phyloP scores from a whole-genome alignment of 2,888 invertebrate genomes.

The Tyria jacobaeae region DNA sequence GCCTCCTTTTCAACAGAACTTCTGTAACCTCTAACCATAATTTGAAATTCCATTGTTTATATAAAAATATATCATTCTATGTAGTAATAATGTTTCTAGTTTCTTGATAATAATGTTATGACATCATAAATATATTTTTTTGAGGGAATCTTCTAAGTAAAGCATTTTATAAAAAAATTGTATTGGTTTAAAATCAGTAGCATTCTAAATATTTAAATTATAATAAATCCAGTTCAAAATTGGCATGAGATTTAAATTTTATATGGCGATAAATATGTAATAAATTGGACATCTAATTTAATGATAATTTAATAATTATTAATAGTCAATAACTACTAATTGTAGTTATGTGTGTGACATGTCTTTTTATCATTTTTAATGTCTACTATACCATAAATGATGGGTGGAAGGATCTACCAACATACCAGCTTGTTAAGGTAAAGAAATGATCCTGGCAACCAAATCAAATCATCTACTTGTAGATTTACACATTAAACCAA shows the following conservation, averaged over 20 bases:
- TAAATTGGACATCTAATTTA: background rate
- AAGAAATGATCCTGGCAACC: slow-evolving; percentile 72
- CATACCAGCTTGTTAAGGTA: slow-evolving; percentile 89
- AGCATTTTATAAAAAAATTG: slow-evolving; percentile 16
- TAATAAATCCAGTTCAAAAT: slow-evolving; percentile 21
- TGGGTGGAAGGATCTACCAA: slow-evolving; percentile 88
- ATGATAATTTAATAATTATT: slow-evolving; percentile 23
- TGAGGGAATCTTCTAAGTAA: slow-evolving; percentile 11
- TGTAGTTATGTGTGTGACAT: slow-evolving; percentile 84
- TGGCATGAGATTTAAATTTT: slow-evolving; percentile 49
- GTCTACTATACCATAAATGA: slow-evolving; percentile 84
- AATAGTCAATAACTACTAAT: slow-evolving; percentile 46
- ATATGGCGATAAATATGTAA: background rate
- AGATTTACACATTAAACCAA: slow-evolving; percentile 76
- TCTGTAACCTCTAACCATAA: too few relatives aligned
- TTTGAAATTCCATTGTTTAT: too few relatives aligned
- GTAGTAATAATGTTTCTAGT: background rate
- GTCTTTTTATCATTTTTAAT: slow-evolving; percentile 85
- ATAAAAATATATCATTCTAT: too few relatives aligned
- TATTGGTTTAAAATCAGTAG: slow-evolving; percentile 30
- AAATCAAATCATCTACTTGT: slow-evolving; percentile 72
- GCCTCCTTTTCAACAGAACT: too few relatives aligned
- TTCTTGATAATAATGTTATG: background rate
- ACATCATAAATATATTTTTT: slow-evolving; percentile 21
- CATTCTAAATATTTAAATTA: slow-evolving; percentile 7